A percentile compares a stretch with the other conserved stretches of the same genome.
phyloP scores from a whole-genome alignment of 2,113 vertebrate species.

The Crotophaga sulcirostris region DNA sequence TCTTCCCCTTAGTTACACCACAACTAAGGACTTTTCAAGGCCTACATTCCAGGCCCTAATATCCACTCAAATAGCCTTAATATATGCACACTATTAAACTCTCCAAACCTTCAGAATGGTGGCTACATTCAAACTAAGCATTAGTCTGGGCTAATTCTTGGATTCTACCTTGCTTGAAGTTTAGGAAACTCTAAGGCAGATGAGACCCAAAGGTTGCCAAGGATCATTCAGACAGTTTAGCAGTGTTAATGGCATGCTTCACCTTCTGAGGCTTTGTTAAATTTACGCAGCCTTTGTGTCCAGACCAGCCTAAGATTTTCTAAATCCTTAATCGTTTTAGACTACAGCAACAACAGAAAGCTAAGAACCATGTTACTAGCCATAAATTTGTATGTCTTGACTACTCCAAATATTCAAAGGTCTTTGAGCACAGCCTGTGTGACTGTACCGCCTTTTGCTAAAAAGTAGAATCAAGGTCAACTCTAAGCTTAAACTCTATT shows the following conservation, averaged over 20 bases:
- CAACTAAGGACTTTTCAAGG: neutral
- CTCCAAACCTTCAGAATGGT: neutral
- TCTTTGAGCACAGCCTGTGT: neutral
- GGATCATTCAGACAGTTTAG: neutral
- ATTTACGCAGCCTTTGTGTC: neutral
- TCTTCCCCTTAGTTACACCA: neutral
- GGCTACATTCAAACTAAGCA: neutral
- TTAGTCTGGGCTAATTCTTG: neutral
- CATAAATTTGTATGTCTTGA: neutral
- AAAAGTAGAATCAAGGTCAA: neutral
- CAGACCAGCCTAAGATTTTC: neutral
- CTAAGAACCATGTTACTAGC: accelerated
- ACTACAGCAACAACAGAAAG: neutral
- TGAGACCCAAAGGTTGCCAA: neutral
- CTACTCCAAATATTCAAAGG: neutral
- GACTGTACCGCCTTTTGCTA: neutral
- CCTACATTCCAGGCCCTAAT: neutral
- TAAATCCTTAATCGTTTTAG: neutral
- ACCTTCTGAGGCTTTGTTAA: neutral
- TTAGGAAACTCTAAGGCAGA: neutral
- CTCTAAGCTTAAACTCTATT: neutral
- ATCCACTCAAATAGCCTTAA: neutral
- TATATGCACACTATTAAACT: neutral
- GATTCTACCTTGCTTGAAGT: neutral
- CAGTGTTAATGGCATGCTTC: neutral